Conservation (phyloP, 2,797 vertebrate genomes). For the Netta rufina region DNA sequence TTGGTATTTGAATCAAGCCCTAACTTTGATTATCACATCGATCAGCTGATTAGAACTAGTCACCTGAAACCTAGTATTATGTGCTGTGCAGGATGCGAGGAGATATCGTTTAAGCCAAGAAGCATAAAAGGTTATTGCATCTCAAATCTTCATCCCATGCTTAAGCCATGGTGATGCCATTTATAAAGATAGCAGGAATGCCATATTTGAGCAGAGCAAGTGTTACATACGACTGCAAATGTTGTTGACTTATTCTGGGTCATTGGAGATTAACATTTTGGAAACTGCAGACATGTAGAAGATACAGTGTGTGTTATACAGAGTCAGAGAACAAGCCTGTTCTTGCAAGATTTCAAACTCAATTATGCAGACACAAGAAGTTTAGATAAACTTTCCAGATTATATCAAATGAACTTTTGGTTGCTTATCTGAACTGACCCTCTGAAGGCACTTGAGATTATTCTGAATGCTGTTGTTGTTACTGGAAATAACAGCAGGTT, state of each 20-base stretch:
- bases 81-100: neutral
- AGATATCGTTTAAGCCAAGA: constrained; percentile 31
- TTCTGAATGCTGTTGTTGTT: neutral
- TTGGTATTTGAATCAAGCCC: constrained; percentile 2
- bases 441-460: constrained; percentile 28
- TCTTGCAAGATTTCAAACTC: constrained; percentile 56
- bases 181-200: constrained; percentile 28
- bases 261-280: constrained; percentile 31
- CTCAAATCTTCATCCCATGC: constrained; percentile 15
- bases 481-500: neutral
- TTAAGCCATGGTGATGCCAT: neutral
- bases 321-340: constrained; percentile 9
- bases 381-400: constrained; percentile 47
- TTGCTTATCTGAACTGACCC: constrained; percentile 53
- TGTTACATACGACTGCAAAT: neutral
- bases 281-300: constrained; percentile 18
- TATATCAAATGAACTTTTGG: constrained; percentile 50
- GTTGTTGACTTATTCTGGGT: constrained; percentile 14
- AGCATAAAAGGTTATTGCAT: constrained; percentile 16
- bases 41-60: constrained; percentile 55
- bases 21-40: constrained; percentile 20
- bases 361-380: constrained; percentile 40
- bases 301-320: neutral
- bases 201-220: neutral
- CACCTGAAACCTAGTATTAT: constrained; percentile 28